Evolutionary conservation across 2,888 invertebrate genomes (phyloP), one percentile per base, ranked within the genome.

Genomic region (Pyrgus malvae): DNA sequence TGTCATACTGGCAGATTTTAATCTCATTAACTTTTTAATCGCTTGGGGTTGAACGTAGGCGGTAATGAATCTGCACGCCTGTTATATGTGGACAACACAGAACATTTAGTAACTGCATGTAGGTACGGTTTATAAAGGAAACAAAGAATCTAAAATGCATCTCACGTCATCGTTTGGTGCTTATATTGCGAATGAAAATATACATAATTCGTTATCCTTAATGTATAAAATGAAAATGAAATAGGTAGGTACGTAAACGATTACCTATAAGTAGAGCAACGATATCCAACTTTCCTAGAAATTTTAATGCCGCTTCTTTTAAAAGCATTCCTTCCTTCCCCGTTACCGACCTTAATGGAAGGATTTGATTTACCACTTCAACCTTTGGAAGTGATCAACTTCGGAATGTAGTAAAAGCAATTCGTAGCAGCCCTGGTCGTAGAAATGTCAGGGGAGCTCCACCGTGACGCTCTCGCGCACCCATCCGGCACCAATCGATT

Each of bases 401-500:
- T 25, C 33, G 25, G 41, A 41, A 42, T 41, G 41, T 25, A 5
- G 27, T 42, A 35, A 50, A 33, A 8, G 19, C n/a, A n/a, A n/a
- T 17, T 8, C 9, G 53, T 37, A 45, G 29, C 53, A 51, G 29
- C 51, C 51, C 51, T 51, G 42, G 51, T 37, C 17, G 50, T 51
- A 44, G 37, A 35, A 50, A 50, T 50, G 50, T 50, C 49, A 49
- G 42, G 51, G 51, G 42, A 51, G 37, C 12, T 37, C 29, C 53
- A 76, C 75, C 62, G 62, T 48, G 51, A 58, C 59, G 59, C 68
- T 68, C 72, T 60, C 68, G 76, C 74, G 76, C 78, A 74, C 70
- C 74, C 77, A 74, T 66, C 79, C 83, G 75, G 60, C 74, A 63
- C 80, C 66, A 83, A 88, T 87, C 78, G 80, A 87, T 89, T 86